phyloP scores from a whole-genome alignment of 2,113 vertebrate species.

The Nansenia antarctica region DNA sequence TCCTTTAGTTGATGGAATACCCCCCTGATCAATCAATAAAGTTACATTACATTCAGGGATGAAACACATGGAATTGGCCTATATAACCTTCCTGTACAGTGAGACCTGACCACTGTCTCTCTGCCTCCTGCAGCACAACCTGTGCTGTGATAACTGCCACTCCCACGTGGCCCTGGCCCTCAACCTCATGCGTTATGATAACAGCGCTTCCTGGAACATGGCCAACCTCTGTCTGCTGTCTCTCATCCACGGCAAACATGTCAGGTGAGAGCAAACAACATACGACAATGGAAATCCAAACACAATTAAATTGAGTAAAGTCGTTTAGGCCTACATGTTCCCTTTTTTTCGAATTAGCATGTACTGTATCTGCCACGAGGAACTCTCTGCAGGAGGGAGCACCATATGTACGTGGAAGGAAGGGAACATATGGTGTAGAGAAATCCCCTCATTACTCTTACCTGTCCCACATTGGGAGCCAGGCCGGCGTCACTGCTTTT shows the following conservation, averaged over 20 bases:
- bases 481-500: slow-evolving; percentile 36
- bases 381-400: not conserved
- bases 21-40: too few species aligned
- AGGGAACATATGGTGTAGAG: slow-evolving; percentile 43
- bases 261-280: slow-evolving; percentile 85
- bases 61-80: too few species aligned
- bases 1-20: too few species aligned
- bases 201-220: slow-evolving; percentile 97
- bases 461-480: slow-evolving; percentile 47
- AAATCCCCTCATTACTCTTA: slow-evolving; percentile 58
- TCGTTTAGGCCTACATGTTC: too few species aligned
- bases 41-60: too few species aligned
- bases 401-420: too few species aligned
- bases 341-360: too few species aligned
- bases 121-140: slow-evolving; percentile 83
- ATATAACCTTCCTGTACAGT: too few species aligned
- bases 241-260: slow-evolving; percentile 86
- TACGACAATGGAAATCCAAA: too few species aligned
- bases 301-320: too few species aligned
- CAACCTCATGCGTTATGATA: slow-evolving; percentile 93
- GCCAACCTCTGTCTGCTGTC: slow-evolving; percentile 88
- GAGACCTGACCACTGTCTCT: not conserved
- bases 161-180: slow-evolving; percentile 96
- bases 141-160: slow-evolving; percentile 98
- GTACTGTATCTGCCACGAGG: not conserved